Conservation (phyloP, 2,888 invertebrate species). For the Agrilus mali region DNA sequence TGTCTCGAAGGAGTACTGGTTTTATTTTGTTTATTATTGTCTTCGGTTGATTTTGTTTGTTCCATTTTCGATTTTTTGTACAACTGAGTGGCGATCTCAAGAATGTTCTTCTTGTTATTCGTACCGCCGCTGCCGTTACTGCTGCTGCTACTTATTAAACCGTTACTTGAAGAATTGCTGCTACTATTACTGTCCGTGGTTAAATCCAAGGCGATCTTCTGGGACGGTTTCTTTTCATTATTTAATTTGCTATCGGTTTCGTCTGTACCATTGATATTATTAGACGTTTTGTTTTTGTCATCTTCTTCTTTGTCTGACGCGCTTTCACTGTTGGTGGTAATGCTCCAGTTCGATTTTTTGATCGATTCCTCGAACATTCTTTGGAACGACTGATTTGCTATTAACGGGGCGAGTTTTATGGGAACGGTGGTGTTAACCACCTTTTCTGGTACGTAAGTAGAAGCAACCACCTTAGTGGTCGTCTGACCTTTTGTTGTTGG, state of each 20-base stretch:
- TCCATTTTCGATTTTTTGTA: slow-evolving; percentile 27
- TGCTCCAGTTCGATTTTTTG: slow-evolving; percentile 18
- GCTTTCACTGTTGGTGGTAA: slow-evolving; percentile 5
- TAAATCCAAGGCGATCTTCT: slow-evolving; percentile 11
- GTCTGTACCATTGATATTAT: slow-evolving; percentile 4
- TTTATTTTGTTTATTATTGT: slow-evolving; percentile 3
- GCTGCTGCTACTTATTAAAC: not conserved
- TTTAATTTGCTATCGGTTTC: slow-evolving; percentile 4
- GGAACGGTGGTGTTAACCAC: slow-evolving; percentile 13
- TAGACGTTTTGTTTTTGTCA: not conserved
- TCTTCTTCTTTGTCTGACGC: not conserved
- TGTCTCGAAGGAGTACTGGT: not conserved
- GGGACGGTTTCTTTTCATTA: slow-evolving; percentile 7
- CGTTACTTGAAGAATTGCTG: not conserved
- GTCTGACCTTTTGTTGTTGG: no score
- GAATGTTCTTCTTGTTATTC: slow-evolving; percentile 26
- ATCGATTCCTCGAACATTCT: slow-evolving; percentile 34
- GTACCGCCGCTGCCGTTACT: no score
- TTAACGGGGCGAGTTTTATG: slow-evolving; percentile 11
- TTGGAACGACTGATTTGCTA: slow-evolving; percentile 27
- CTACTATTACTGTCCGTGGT: slow-evolving; percentile 6
- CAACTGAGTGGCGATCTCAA: slow-evolving; percentile 29
- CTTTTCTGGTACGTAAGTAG: not conserved
- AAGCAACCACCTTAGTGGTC: no score
- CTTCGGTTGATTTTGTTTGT: slow-evolving; percentile 9